phyloP scores from a whole-genome alignment of 1,140 invertebrate species.

The Eurosta solidaginis region DNA sequence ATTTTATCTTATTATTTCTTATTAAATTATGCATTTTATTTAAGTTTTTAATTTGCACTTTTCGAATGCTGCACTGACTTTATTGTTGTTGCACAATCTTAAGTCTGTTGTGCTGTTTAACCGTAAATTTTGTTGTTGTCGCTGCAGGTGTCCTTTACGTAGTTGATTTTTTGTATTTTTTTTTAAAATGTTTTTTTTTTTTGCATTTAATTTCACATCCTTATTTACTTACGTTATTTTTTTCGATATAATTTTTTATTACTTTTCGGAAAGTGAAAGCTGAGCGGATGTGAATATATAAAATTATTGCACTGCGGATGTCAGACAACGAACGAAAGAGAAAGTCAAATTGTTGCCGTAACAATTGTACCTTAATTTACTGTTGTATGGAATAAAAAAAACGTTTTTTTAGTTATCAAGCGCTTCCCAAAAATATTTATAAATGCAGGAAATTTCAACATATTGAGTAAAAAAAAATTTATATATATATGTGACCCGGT shows the following conservation, averaged over 20 bases:
- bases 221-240: not conserved
- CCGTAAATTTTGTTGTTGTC: not conserved
- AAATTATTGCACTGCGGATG: not conserved
- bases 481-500: no score
- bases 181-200: not conserved
- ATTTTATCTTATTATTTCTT: slow-evolving; percentile 9
- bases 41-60: not conserved
- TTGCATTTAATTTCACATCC: not conserved
- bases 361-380: slow-evolving; percentile 3
- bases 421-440: no score
- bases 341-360: not conserved
- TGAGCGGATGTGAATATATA: not conserved
- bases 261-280: not conserved
- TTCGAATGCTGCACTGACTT: not conserved
- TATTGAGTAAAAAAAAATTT: no score
- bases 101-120: not conserved
- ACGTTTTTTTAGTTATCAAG: not conserved
- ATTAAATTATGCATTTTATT: slow-evolving; percentile 27
- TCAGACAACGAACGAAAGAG: not conserved
- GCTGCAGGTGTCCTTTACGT: slow-evolving; percentile 15
- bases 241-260: not conserved
- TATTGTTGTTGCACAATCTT: not conserved
- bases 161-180: not conserved
- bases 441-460: no score
- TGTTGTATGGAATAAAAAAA: not conserved